Percentiles rank a stretch among this genome's conserved stretches.
phyloP scores from a whole-genome alignment of 2,113 vertebrate species.

The Pseudopodoces humilis region DNA sequence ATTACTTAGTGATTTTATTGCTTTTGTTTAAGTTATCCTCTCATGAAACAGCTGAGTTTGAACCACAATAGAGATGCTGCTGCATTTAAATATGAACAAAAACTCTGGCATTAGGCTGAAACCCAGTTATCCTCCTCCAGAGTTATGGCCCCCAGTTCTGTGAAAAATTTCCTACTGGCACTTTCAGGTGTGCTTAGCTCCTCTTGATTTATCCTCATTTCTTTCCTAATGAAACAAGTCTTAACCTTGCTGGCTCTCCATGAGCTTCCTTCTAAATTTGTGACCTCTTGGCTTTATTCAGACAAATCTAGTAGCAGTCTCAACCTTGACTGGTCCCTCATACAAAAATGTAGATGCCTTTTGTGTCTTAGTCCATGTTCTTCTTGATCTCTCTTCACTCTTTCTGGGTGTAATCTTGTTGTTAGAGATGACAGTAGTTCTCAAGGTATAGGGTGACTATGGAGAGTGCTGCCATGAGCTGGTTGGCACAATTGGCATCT shows the following conservation, averaged over 20 bases:
- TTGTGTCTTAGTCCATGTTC: background rate
- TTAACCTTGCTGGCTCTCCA: background rate
- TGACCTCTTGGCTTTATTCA: background rate
- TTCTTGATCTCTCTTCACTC: background rate
- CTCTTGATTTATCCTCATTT: background rate
- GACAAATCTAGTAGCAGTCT: background rate
- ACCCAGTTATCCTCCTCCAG: background rate
- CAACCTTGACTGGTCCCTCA: background rate
- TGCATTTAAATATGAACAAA: background rate
- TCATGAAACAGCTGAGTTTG: slow-evolving; percentile 12
- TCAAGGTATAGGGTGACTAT: background rate
- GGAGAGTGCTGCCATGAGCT: background rate
- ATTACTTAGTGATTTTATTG: slow-evolving; percentile 44
- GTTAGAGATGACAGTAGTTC: background rate
- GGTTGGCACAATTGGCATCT: background rate
- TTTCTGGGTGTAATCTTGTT: background rate
- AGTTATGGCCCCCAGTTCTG: background rate
- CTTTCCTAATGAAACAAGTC: background rate
- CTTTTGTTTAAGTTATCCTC: background rate
- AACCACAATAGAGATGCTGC: background rate
- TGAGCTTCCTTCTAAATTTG: background rate
- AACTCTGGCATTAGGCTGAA: background rate
- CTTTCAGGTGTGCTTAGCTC: background rate
- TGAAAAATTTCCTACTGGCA: background rate
- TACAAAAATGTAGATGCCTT: background rate